Evolutionary conservation across 2,797 vertebrate genomes (phyloP), one percentile per base, ranked within the genome.

Genomic region (Gadopsis bispinosus): DNA sequence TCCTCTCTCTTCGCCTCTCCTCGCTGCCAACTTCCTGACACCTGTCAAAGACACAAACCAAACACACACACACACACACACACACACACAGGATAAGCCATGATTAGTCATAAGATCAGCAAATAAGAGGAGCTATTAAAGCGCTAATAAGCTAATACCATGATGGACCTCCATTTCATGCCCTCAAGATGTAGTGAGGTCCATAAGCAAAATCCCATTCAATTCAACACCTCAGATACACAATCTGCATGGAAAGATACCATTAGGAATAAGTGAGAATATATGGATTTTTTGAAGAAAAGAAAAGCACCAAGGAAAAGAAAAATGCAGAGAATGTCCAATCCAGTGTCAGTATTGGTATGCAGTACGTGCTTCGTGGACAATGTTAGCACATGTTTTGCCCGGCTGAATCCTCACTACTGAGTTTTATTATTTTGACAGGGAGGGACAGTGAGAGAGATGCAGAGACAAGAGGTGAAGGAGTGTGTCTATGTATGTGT

Each of bases 1-100:
- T 96, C 88, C 94, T 96, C 59, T 97, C 94, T 84, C 93, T 86
- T 86, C 93, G 94, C 81, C 93, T 95, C 78, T 97, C 96, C 83
- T 97, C 96, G 87, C 93, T 94, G 83, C 96, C 96, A 59, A 95
- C 94, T 87, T 97, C 96, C 77, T 95, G 96, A 91, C 96, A 96
- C 93, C 97, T 98, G 88, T 86, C 20, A 77, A 69, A 77, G 35
- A 59, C 66, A 80, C n/a, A 83, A 37, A 74, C 29, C n/a, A 77
- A 69, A 26, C 26, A 26, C 26, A 26, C 26, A 80, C 65, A 73
- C 13, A 62, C 26, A 26, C 26, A 26, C 26, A 26, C 26, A 80
- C 65, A 73, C 13, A 62, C 54, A 69, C 48, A 69, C 37, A 60
- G 54, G 43, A 16, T 19, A 48, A 41, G 39, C 8, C 45, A 83